These are phyloP conservation scores for Aelia acuminata DNA, from an alignment of 2,888 invertebrate genomes.

Conservation along the genomic window DNA sequence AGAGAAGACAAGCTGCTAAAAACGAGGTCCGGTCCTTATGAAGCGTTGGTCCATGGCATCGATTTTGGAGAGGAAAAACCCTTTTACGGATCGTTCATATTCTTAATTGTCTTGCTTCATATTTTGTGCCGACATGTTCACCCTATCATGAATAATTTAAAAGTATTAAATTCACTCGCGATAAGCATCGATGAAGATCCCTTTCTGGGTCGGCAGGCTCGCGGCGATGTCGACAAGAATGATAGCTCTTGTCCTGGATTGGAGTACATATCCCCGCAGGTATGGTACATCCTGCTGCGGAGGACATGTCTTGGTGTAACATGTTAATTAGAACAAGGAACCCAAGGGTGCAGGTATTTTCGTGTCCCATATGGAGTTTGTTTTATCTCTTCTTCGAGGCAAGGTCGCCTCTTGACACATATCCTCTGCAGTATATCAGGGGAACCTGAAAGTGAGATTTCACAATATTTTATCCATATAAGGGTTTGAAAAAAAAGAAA, in stretches of 20 bases:
- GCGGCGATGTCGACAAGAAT: not conserved
- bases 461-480: not conserved
- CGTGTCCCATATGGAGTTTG: not conserved
- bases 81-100: not conserved
- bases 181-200: not conserved
- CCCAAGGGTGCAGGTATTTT: conserved; percentile 29
- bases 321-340: conserved; percentile 22
- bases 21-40: not conserved
- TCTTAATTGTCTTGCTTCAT: not conserved
- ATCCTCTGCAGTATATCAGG: not conserved
- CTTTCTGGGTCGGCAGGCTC: not conserved
- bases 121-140: not conserved
- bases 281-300: not conserved
- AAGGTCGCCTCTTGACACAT: not conserved
- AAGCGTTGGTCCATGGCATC: not conserved
- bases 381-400: not conserved
- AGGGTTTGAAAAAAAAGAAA: too few relatives aligned
- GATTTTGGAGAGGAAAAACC: not conserved
- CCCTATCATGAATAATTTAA: not conserved
- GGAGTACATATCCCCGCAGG: conserved; percentile 11
- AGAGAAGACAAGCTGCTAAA: too few relatives aligned
- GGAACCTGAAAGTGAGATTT: not conserved
- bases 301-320: not conserved
- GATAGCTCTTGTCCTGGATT: not conserved
- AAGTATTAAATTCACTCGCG: not conserved